These are phyloP conservation scores for Nowickia ferox DNA, from an alignment of 2,888 invertebrate species.

Conservation along the genomic window DNA sequence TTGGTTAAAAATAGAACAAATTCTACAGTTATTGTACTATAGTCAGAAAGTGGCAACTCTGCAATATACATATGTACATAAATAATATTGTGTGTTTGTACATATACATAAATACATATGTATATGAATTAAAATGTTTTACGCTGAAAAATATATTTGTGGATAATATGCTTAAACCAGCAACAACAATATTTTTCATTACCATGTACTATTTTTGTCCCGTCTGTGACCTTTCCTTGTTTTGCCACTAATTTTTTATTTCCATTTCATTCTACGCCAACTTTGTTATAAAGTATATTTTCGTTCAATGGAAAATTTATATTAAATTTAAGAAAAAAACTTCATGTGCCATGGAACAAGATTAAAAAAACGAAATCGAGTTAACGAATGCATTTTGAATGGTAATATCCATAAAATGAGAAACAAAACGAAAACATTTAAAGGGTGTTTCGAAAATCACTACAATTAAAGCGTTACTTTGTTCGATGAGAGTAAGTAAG, in stretches of 20 bases:
- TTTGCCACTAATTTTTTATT: not conserved
- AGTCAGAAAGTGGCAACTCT: too few species aligned
- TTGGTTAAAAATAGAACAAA: too few species aligned
- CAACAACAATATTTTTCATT: not conserved
- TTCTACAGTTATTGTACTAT: too few species aligned
- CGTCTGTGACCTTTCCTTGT: not conserved
- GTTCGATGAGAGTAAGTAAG: too few species aligned
- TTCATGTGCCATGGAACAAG: not conserved
- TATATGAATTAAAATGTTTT: not conserved
- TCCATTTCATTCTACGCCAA: not conserved
- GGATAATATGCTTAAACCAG: too few species aligned
- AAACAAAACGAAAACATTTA: not conserved
- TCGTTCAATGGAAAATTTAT: slow-evolving; percentile 11
- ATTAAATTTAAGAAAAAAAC: not conserved
- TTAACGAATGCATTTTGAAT: slow-evolving; percentile 4
- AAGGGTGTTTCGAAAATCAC: not conserved
- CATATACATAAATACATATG: not conserved
- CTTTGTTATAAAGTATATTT: not conserved
- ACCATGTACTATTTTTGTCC: not conserved
- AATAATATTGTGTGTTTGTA: too few species aligned
- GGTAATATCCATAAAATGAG: not conserved
- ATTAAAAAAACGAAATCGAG: not conserved
- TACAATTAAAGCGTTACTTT: too few species aligned
- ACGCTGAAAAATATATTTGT: too few species aligned
- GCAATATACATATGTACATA: not conserved